Evolutionary conservation across 2,888 invertebrate species (phyloP), one percentile per base, ranked within the genome.

Genomic region (Brachycybe producta): DNA sequence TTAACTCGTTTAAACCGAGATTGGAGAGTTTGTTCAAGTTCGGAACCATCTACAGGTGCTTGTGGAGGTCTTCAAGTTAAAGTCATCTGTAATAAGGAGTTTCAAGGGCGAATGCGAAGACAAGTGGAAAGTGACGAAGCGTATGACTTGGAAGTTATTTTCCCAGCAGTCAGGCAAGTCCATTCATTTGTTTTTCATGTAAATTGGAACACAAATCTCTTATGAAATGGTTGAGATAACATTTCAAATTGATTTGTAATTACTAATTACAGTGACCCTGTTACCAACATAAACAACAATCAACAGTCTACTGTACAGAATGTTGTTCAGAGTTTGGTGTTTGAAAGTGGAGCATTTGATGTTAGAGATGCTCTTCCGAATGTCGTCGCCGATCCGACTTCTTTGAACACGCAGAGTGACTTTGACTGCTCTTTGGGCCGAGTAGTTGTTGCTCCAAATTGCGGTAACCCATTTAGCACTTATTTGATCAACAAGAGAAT

Each of bases 1-100:
- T 83, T 95, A 48, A 86, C 90, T 61, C 80, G 86, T 43, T 74
- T 94, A 48, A 92, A 95, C 67, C 78, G 87, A 60, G 88, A 92
- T 62, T 95, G 94, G 94, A 86, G 88, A 74, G 86, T 94, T 81
- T 94, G 94, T 66, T 87, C 90, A 0, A 85, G 87, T 65, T 80
- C 85, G 53, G 75, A 56, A 35, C 45, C 54, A 77, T 78, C 79
- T 60, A 79, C 79, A 24, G 78, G 84, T 40, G 87, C 88, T 64
- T 92, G 92, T 65, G 86, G 85, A 62, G 87, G 90, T 62, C 71
- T 92, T 47, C 80, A 84, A 60, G 88, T 63, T 15, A 56, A 57
- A 15, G 61, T 63, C 5, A 55, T 56, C 2, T 64, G 64, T 48
- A 55, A 55, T n/a, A 57, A 59, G 39, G 84, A 57, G 58, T 76